Base-by-base conservation (phyloP, 2,113 vertebrate genomes). In the Burhinus bistriatus region DNA sequence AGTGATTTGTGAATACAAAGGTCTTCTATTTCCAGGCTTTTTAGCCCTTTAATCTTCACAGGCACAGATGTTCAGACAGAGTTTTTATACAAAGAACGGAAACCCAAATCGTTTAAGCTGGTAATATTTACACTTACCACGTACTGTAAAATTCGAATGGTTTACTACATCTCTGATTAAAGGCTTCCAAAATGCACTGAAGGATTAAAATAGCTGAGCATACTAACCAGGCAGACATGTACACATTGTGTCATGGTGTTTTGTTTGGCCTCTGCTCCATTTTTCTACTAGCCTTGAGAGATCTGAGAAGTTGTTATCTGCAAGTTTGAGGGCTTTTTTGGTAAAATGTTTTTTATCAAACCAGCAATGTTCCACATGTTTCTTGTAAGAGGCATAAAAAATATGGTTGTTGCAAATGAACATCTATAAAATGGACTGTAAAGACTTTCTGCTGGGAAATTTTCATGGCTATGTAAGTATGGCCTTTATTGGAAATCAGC, bases 1-100 rank as follows among this genome's bases (percentile, higher is more conserved):
- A 91, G 85, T 86, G 93, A 86, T 87, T 97, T 97, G 92, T 91
- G 77, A 94, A 94, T 93, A 94, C 94, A 95, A 94, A 96, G 85
- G 82, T 97, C 95, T 89, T 92, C 96, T 97, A 51, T 97, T 97
- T 97, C 94, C 94, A 94, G 80, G 81, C 83, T 84, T 95, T 89
- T 75, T 49, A 79, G 73, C 68, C 73, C 91, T 97, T 97, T 96
- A 91, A 94, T 92, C 94, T 92, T 94, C 91, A 58, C 83, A 81
- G 83, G 70, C 87, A 70, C 95, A 96, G 87, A 94, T 97, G 95
- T 97, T 97, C 82, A 75, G 68, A 42, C 68, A 82, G 80, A 87
- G 70, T 66, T 94, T 83, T 96, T 96, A 93, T 87, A 97, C 95
- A 96, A 90, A 81, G 85, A 80, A 40, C 15, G 58, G 96, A 96